Base-by-base conservation (phyloP, 2,888 invertebrate genomes). In the Hydropsyche betteni region DNA sequence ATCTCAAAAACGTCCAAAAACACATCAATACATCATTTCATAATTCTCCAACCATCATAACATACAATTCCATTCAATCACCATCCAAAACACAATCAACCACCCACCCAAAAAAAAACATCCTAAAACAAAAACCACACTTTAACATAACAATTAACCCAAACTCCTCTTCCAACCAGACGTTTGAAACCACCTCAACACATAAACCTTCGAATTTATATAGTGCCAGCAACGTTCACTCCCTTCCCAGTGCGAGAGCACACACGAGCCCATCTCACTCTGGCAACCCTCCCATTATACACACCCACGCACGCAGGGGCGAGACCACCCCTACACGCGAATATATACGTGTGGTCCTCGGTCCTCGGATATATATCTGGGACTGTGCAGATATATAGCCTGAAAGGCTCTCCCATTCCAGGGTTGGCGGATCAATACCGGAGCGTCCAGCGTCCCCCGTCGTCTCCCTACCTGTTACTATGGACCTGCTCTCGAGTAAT, bases 351-450 rank as follows among this genome's bases (percentile, higher is more conserved):
- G 61, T 72, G 53, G 72, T 71, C 71, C 36, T 71, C 34, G 71
- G 53, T 55, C 72, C 64, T 12, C 33, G 72, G 72, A 72, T 72
- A 44, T 44, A 44, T 10, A 44, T 44, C 6, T 44, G 10, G 6
- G 10, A 8, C 44, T 44, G 44, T 44, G 44, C 44, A 44, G 44
- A 55, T 72, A 72, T 72, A 61, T 16, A 72, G 58, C 58, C 44
- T 58, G 38, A 36, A 70, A 70, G 72, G 44, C 44, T 33, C 72
- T 72, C 72, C 68, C 72, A 68, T 68, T 61, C 72, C 69, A 74
- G 74, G 74, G 68, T n/a, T 24, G 50, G 36, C 68, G 76, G 76
- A 78, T 76, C 78, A 78, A 76, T 76, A 78, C 78, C 74, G 64
- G 69, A 76, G 76, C 76, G 78, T 78, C 78, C 78, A 73, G 78